phyloP scores from a whole-genome alignment of 2,797 vertebrate species.

The Melanotaenia boesemani region DNA sequence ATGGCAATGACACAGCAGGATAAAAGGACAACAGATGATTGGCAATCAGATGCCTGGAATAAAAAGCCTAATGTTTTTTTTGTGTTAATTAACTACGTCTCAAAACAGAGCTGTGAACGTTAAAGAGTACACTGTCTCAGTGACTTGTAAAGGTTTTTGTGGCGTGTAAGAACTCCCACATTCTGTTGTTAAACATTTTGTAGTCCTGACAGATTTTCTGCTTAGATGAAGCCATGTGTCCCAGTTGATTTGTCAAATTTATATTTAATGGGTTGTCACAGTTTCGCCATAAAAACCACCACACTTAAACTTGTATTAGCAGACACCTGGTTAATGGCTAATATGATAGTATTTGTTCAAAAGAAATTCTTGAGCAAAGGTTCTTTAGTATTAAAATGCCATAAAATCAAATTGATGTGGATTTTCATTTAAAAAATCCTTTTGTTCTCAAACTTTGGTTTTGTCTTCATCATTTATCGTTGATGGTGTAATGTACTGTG shows the following conservation, averaged over 20 bases:
- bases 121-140: not conserved
- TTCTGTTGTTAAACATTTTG: not conserved
- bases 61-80: slow-evolving; percentile 39
- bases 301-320: slow-evolving; percentile 39
- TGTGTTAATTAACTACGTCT: slow-evolving; percentile 44
- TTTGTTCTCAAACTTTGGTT: not conserved
- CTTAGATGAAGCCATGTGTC: not conserved
- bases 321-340: slow-evolving; percentile 22
- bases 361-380: not conserved
- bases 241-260: slow-evolving; percentile 8
- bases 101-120: slow-evolving; percentile 6
- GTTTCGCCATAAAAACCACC: slow-evolving; percentile 10
- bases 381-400: not conserved
- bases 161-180: not conserved
- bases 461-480: not conserved
- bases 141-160: not conserved
- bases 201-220: not conserved
- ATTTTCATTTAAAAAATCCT: not conserved
- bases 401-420: not conserved
- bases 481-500: not conserved
- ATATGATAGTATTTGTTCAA: slow-evolving; percentile 7
- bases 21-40: slow-evolving; percentile 45
- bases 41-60: slow-evolving; percentile 38
- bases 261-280: slow-evolving; percentile 36
- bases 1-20: slow-evolving; percentile 46